These are phyloP conservation scores for Platycercus adscitus DNA, from an alignment of 2,113 vertebrate species.

Conservation along the genomic window DNA sequence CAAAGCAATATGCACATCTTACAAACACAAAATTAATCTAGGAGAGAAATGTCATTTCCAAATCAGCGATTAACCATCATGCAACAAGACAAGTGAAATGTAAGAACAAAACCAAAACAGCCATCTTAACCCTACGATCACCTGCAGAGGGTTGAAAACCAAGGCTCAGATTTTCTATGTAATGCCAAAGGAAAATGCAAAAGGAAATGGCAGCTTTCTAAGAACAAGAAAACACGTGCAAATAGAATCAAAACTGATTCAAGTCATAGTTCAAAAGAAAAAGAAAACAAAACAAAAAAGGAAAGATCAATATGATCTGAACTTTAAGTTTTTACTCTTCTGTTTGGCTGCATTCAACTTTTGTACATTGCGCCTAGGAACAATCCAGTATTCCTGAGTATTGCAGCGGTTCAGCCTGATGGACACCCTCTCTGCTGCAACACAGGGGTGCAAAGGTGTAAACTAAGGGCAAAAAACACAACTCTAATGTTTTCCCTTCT, in stretches of 20 bases:
- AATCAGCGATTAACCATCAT: conserved; percentile 81
- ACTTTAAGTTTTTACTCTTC: conserved; percentile 72
- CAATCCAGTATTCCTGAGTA: not conserved
- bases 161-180: conserved; percentile 63
- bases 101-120: conserved; percentile 34
- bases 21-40: conserved; percentile 81
- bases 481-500: not conserved
- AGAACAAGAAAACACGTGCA: conserved; percentile 73
- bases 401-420: not conserved
- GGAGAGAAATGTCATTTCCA: conserved; percentile 78
- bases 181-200: conserved; percentile 67
- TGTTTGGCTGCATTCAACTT: conserved; percentile 61
- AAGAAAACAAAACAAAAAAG: conserved; percentile 60
- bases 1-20: conserved; percentile 85
- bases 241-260: conserved; percentile 83
- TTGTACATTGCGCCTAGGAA: conserved; percentile 22
- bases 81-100: conserved; percentile 79
- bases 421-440: not conserved
- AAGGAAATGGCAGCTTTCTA: conserved; percentile 71
- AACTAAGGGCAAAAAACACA: not conserved
- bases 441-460: not conserved
- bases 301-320: conserved; percentile 88
- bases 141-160: conserved; percentile 66
- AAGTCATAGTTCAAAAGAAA: conserved; percentile 76
- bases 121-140: conserved; percentile 65